Evolutionary conservation across 1,140 invertebrate genomes (phyloP), one percentile per base, ranked within the genome.

Genomic region (Papilio glaucus): DNA sequence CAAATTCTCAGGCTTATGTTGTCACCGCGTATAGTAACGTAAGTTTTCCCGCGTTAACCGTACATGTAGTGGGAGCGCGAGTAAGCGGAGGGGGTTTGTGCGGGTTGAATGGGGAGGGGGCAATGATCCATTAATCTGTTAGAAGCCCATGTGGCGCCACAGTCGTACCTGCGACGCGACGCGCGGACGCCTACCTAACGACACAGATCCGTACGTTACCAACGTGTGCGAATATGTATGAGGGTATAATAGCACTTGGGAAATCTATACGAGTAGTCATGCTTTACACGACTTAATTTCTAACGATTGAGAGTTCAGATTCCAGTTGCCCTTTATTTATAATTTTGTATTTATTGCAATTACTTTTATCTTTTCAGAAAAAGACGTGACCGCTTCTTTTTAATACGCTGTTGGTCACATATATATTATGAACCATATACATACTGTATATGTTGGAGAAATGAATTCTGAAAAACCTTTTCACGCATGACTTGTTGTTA

Each of bases 91-190:
- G 53, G 72, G 77, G 63, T 12, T 57, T 10, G 49, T 57, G 49
- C 49, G 49, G 49, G 49, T 57, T 57, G 49, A 57, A 57, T 26
- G 79, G 81, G 84, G 85, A 84, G 89, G 91, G 93, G 91, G 93
- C 91, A 94, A 94, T 94, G 94, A 94, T 94, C 94, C 94, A 94
- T 94, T 94, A 94, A 94, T 94, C 93, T 94, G 92, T 90, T 89
- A 86, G 93, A 94, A 94, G 94, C 93, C 94, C 94, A 93, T 91
- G 91, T 92, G 94, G 94, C 94, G 94, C 94, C 94, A 85, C 76
- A 82, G 82, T 87, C 86, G 84, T 91, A 91, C 89, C 91, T 93
- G 89, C 82, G 83, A 83, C 87, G 89, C 91, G 89, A 82, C 88
- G 86, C 84, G 84, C 86, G 88, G 90, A 89, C 89, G 90, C 88